These are phyloP conservation scores for Neoaliturus tenellus DNA, from an alignment of 2,888 invertebrate species.

Conservation along the genomic window DNA sequence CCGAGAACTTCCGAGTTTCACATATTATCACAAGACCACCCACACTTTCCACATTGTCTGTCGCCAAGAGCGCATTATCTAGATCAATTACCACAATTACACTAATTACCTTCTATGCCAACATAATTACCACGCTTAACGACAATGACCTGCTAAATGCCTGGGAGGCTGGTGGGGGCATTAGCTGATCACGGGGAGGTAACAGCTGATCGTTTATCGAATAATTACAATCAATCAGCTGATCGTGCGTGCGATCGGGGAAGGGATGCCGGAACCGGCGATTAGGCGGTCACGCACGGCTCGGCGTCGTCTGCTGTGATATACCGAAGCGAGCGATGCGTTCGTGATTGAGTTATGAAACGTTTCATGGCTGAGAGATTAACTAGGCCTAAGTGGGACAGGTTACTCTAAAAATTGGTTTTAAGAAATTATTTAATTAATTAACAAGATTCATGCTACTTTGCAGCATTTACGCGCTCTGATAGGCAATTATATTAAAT, in stretches of 20 bases:
- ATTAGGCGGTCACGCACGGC: background rate
- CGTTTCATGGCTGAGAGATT: too few species aligned
- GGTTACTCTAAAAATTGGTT: too few species aligned
- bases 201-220: constrained; percentile 11
- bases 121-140: background rate
- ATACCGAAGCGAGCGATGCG: background rate
- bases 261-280: background rate
- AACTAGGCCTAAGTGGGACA: too few species aligned
- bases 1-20: background rate
- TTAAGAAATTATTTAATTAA: too few species aligned
- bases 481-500: too few species aligned
- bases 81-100: background rate
- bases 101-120: background rate
- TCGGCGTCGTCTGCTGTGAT: background rate
- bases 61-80: background rate
- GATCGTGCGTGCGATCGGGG: background rate
- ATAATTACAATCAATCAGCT: constrained; percentile 21
- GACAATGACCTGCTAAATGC: constrained; percentile 3
- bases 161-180: too few species aligned
- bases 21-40: background rate
- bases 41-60: constrained; percentile 3
- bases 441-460: too few species aligned
- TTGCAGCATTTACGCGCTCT: too few species aligned
- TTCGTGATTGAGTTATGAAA: background rate
- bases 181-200: background rate